Percentiles rank a stretch among this genome's conserved stretches.
These are phyloP conservation scores for Drosophila stalkeri DNA, from an alignment of 2,888 invertebrate genomes.

Conservation along the genomic window DNA sequence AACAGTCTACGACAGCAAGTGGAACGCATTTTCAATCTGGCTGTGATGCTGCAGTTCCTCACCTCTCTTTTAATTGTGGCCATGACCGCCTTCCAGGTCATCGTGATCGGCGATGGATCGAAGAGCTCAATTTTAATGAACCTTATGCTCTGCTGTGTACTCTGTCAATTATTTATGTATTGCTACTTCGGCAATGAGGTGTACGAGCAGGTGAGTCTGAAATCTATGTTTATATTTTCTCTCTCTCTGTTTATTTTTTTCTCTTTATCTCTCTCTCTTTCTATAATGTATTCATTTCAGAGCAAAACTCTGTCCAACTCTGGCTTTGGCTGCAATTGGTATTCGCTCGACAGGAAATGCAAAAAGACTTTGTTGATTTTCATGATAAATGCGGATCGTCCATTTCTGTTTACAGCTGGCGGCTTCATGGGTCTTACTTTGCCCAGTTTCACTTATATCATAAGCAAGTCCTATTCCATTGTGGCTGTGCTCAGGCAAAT, in stretches of 20 bases:
- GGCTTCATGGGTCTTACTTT: conserved; percentile 70
- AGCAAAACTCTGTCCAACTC: conserved; percentile 68
- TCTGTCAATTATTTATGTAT: conserved; percentile 72
- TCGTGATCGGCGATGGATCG: conserved; percentile 56
- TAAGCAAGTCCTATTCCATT: conserved; percentile 75
- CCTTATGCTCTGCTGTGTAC: conserved; percentile 68
- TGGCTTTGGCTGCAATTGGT: conserved; percentile 72
- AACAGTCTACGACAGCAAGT: conserved; percentile 65
- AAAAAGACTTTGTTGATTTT: conserved; percentile 60
- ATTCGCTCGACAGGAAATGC: conserved; percentile 59
- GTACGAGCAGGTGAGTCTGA: conserved; percentile 47
- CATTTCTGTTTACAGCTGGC: conserved; percentile 72
- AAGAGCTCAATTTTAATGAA: conserved; percentile 66
- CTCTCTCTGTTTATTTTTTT: too few species aligned
- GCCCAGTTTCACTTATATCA: conserved; percentile 72
- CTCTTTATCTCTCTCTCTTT: neutral
- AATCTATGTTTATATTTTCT: too few species aligned
- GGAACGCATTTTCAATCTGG: conserved; percentile 64
- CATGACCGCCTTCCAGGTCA: conserved; percentile 74
- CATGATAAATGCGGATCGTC: conserved; percentile 59
- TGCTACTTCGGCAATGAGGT: conserved; percentile 81
- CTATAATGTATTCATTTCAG: conserved; percentile 26
- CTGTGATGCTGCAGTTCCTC: conserved; percentile 72
- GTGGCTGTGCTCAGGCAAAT: conserved; percentile 73
- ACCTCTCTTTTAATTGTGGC: conserved; percentile 71